Evolutionary conservation across 1,140 invertebrate species (phyloP).

Genomic region (Penaeus japonicus): DNA sequence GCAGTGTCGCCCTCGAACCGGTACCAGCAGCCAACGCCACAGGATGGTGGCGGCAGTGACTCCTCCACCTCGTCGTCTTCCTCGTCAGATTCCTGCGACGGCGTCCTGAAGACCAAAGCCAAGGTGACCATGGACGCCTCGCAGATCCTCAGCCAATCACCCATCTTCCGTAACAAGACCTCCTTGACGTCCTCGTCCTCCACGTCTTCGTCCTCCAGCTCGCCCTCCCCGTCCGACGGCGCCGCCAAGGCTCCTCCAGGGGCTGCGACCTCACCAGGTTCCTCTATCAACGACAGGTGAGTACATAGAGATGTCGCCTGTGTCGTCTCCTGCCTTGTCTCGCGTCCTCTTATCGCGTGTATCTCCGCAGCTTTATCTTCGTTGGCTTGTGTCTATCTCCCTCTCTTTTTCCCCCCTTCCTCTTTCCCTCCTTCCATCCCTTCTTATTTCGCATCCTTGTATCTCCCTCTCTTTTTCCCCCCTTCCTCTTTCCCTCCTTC

Average conservation of each 20-base stretch:
- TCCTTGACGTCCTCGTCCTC: background rate
- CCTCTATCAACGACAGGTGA: too few relatives aligned
- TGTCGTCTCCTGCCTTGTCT: too few relatives aligned
- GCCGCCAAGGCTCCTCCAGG: too few relatives aligned
- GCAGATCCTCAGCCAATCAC: constrained; percentile 30
- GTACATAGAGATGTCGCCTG: too few relatives aligned
- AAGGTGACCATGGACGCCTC: constrained; percentile 27
- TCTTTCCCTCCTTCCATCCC: background rate
- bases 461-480: too few relatives aligned
- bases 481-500: background rate
- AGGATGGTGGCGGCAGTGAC: background rate
- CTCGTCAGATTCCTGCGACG: constrained; percentile 31
- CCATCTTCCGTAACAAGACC: constrained; percentile 19
- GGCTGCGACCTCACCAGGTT: too few relatives aligned
- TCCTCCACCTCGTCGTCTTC: constrained; percentile 23
- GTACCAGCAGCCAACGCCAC: too few relatives aligned
- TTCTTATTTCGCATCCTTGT: background rate
- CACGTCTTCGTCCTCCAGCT: background rate
- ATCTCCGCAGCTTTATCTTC: background rate
- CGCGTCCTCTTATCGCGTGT: too few relatives aligned
- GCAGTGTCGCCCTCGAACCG: background rate
- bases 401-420: constrained; percentile 9
- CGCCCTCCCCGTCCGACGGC: too few relatives aligned
- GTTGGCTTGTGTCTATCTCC: background rate
- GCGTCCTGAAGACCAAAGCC: background rate